Evolutionary conservation across 2,888 invertebrate genomes (phyloP).

Genomic region (Onchidella celtica): DNA sequence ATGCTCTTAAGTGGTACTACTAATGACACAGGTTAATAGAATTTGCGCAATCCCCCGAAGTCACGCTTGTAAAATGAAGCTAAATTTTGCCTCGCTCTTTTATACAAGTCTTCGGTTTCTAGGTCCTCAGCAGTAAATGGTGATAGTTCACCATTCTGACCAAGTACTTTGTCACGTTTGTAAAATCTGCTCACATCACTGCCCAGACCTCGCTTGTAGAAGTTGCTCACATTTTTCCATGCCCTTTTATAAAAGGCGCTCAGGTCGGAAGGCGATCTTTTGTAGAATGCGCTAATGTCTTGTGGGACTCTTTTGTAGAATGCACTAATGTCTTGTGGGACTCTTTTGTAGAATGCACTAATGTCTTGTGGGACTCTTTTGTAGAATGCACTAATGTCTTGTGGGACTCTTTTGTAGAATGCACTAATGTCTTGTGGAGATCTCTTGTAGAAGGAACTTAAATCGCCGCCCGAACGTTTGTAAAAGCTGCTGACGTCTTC

Average conservation of each 20-base stretch:
- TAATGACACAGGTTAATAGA: too few species aligned
- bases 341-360: neutral
- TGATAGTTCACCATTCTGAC: too few species aligned
- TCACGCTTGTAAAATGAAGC: too few species aligned
- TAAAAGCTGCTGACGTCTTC: slow-evolving; percentile 3
- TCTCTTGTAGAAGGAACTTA: slow-evolving; percentile 19
- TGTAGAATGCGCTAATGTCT: neutral
- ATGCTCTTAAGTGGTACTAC: too few species aligned
- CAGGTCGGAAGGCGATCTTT: neutral
- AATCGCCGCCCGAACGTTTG: neutral
- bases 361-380: neutral
- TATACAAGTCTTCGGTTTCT: too few species aligned
- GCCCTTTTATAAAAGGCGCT: slow-evolving; percentile 11
- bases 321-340: neutral
- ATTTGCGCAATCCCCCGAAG: too few species aligned
- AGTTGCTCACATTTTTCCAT: neutral
- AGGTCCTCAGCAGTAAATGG: too few species aligned
- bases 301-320: neutral
- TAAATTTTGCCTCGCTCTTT: too few species aligned
- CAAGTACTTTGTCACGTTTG: too few species aligned
- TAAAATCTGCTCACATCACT: neutral
- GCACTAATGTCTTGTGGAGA: neutral
- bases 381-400: slow-evolving; percentile 1
- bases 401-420: too few species aligned
- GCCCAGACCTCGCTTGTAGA: neutral